Evolutionary conservation across 92 coral and sea anemone species (phyloP).

Genomic region (Isaurus tuberculatus): DNA sequence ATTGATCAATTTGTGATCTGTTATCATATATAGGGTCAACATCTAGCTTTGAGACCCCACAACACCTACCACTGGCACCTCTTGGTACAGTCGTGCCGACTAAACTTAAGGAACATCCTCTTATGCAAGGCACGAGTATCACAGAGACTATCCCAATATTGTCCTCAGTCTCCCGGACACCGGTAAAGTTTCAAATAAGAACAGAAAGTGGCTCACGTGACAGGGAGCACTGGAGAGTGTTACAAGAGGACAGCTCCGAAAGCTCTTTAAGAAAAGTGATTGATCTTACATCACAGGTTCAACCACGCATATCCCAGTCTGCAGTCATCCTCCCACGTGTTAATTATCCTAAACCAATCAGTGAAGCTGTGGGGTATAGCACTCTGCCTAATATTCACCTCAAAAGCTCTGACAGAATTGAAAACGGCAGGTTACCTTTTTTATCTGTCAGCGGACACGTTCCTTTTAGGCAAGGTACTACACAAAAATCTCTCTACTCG

Average conservation of each 20-base stretch:
- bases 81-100: slow-evolving; percentile 15
- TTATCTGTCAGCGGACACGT: slow-evolving; percentile 24
- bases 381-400: slow-evolving; percentile 20
- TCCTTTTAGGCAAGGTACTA: slow-evolving; percentile 28
- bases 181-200: not conserved
- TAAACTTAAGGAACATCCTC: not conserved
- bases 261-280: slow-evolving; percentile 14
- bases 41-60: slow-evolving; percentile 9
- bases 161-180: slow-evolving; percentile 7
- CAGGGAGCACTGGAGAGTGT: slow-evolving; percentile 9
- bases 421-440: slow-evolving; percentile 22
- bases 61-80: slow-evolving; percentile 40
- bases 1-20: no score
- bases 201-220: slow-evolving; percentile 13
- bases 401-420: not conserved
- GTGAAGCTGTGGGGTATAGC: slow-evolving; percentile 11
- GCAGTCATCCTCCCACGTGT: slow-evolving; percentile 18
- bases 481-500: slow-evolving; percentile 36
- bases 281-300: not conserved
- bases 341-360: not conserved
- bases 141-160: not conserved
- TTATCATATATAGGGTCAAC: not conserved
- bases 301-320: slow-evolving; percentile 15
- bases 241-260: slow-evolving; percentile 4
- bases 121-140: slow-evolving; percentile 7